Evolutionary conservation across 2,113 vertebrate species (phyloP), one percentile per base, ranked within the genome.

Genomic region (Megalops atlanticus): DNA sequence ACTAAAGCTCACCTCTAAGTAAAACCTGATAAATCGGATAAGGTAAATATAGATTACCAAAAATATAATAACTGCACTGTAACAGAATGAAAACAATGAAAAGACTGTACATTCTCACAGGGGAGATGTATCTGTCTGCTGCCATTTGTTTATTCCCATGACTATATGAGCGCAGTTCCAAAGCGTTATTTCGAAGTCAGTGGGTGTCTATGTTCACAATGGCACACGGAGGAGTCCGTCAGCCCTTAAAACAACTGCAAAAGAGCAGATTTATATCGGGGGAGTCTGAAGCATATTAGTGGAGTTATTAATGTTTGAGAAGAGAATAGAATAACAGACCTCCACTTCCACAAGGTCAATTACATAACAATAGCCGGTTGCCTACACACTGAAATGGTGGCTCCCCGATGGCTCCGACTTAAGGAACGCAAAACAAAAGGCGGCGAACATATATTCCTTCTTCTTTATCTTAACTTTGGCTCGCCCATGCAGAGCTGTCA

Each of bases 321-420:
- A 54, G 72, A 78, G 87, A 89, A 85, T 86, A 84, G 90, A 91
- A 92, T 92, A 89, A 92, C 91, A 90, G 86, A 83, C 87, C 86
- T 84, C 84, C 89, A 89, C 87, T 91, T 92, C 90, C 90, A 91
- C 86, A 87, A 90, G 92, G 93, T 94, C 93, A 93, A 92, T 92
- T 92, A 91, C 91, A 88, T 82, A 88, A 92, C 91, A 93, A 93
- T 90, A 85, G 91, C 81, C 83, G 81, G 83, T 81, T 90, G 86
- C 85, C 88, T 82, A 83, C 84, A 81, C 81, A 74, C 82, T 86
- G 90, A 90, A 94, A 79, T 84, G 80, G 93, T 91, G 89, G 80
- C 81, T 88, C 79, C 83, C 91, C 84, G 88, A 90, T 90, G 90
- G 92, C 88, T 88, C 90, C 85, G 81, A 83, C 84, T 81, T 88